A percentile compares a stretch with the other conserved stretches of the same genome.
Conservation (phyloP, 92 coral and sea anemone genomes). For the Isaurus tuberculatus region DNA sequence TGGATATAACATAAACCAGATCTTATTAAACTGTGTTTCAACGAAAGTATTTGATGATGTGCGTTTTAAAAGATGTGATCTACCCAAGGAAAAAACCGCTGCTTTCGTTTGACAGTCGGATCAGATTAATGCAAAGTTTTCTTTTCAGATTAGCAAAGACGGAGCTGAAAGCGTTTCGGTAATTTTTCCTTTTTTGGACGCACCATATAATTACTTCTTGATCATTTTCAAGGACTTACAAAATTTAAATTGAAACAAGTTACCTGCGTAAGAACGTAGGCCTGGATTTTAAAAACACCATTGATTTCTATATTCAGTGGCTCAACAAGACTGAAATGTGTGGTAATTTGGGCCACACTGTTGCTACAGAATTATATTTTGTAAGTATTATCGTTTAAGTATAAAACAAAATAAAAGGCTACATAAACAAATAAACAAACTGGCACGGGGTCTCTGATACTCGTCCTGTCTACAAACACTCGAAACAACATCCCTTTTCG, state of each 20-base stretch:
- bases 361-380: not conserved
- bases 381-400: conserved; percentile 17
- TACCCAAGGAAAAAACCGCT: not conserved
- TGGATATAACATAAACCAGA: conserved; percentile 19
- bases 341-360: conserved; percentile 11
- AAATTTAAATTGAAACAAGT: not conserved
- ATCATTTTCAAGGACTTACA: not conserved
- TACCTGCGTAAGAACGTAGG: no score
- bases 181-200: not conserved
- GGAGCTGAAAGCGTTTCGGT: not conserved
- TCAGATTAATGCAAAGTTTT: not conserved
- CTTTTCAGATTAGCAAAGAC: not conserved
- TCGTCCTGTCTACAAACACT: not conserved
- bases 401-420: conserved; percentile 16
- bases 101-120: not conserved
- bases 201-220: not conserved
- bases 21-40: conserved; percentile 28
- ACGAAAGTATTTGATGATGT: conserved; percentile 42
- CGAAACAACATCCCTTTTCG: not conserved
- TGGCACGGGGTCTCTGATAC: not conserved
- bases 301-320: not conserved
- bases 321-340: not conserved
- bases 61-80: conserved; percentile 12
- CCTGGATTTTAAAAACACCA: not conserved
- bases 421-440: conserved; percentile 1